phyloP scores from a whole-genome alignment of 92 coral and sea anemone genomes.

The Porites evermanni region DNA sequence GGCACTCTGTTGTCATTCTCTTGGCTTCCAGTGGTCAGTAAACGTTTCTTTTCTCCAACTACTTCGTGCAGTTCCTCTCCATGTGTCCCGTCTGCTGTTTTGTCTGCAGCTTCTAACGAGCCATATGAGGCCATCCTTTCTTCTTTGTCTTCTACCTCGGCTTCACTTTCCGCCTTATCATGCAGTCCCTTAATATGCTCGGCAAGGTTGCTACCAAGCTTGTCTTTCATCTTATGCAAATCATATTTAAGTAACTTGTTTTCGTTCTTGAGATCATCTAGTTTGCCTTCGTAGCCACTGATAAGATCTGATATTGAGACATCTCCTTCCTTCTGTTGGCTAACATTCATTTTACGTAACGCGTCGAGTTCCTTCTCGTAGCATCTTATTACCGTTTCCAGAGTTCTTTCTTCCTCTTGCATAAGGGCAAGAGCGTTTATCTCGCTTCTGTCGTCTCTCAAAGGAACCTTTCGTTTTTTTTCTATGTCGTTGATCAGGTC shows the following conservation, averaged over 20 bases:
- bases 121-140: not conserved
- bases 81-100: not conserved
- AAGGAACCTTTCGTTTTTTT: not conserved
- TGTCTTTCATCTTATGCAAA: constrained; percentile 13
- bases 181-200: constrained; percentile 6
- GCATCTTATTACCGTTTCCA: constrained; percentile 55
- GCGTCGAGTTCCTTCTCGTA: constrained; percentile 65
- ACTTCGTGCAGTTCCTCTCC: not conserved
- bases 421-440: constrained; percentile 33
- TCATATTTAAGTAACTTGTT: constrained; percentile 26
- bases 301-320: constrained; percentile 44
- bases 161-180: not conserved
- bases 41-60: not conserved
- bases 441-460: constrained; percentile 3
- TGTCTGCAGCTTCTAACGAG: not conserved
- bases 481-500: constrained; percentile 24
- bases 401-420: constrained; percentile 48
- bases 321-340: not conserved
- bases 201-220: constrained; percentile 16
- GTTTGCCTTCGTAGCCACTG: constrained; percentile 65
- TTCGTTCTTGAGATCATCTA: constrained; percentile 35
- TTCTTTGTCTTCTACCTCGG: not conserved
- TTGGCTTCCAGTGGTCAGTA: not conserved
- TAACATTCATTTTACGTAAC: not conserved
- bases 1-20: not conserved